Evolutionary conservation across 2,888 invertebrate species (phyloP).

Genomic region (Erynnis tages): DNA sequence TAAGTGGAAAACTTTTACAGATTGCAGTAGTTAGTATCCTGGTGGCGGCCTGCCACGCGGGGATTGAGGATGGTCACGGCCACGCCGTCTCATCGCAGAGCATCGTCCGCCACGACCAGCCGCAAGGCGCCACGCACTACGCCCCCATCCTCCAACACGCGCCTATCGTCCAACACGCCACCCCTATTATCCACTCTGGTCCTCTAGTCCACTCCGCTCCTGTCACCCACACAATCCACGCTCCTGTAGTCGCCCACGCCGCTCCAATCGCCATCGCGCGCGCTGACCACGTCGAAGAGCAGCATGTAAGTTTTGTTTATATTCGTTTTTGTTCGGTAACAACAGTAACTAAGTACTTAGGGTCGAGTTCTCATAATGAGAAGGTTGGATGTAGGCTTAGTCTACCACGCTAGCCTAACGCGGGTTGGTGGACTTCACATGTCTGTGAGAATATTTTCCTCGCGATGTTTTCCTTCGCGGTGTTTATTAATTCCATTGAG

Average conservation of each 20-base stretch:
- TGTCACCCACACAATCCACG: constrained; percentile 48
- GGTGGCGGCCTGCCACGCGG: constrained; percentile 72
- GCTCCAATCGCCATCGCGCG: constrained; percentile 46
- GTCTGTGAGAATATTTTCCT: too few relatives aligned
- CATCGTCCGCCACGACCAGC: constrained; percentile 66
- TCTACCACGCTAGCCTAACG: too few relatives aligned
- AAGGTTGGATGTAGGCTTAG: too few relatives aligned
- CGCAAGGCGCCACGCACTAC: constrained; percentile 49
- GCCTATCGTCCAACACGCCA: constrained; percentile 38
- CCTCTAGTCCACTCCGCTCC: constrained; percentile 37
- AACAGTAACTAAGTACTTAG: too few relatives aligned
- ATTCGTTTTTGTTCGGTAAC: too few relatives aligned
- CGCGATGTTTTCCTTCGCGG: too few relatives aligned
- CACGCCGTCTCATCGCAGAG: constrained; percentile 69
- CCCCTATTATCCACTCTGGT: constrained; percentile 41
- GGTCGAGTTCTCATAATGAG: too few relatives aligned
- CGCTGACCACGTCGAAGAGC: constrained; percentile 45
- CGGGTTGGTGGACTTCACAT: too few relatives aligned
- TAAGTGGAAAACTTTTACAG: constrained; percentile 44
- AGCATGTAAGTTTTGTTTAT: constrained; percentile 38
- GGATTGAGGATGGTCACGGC: constrained; percentile 54
- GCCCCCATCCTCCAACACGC: constrained; percentile 44
- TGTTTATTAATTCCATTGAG: too few relatives aligned
- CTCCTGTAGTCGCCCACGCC: constrained; percentile 42
- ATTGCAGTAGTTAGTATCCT: constrained; percentile 63